phyloP scores from a whole-genome alignment of 2,888 invertebrate species.

The Dasysyrphus tricinctus region DNA sequence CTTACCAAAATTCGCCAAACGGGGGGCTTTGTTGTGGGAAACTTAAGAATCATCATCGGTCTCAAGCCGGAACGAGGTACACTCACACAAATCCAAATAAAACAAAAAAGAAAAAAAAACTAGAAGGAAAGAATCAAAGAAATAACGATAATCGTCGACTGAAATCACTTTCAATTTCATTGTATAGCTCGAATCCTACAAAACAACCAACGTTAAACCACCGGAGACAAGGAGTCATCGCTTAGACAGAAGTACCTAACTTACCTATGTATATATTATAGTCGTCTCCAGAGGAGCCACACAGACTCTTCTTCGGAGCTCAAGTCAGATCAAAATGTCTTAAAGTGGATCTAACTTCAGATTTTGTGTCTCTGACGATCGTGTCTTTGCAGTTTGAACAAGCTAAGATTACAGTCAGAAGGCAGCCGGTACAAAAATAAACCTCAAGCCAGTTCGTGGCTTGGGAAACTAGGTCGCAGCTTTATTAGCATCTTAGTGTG shows the following conservation, averaged over 20 bases:
- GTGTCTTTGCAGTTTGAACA: constrained; percentile 55
- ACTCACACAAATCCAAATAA: constrained; percentile 22
- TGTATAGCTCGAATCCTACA: constrained; percentile 22
- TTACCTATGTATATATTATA: not conserved
- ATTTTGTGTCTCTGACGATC: constrained; percentile 58
- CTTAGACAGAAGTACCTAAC: constrained; percentile 19
- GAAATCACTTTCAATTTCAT: constrained; percentile 71
- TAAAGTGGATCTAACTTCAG: constrained; percentile 51
- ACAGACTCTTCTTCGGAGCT: constrained; percentile 39
- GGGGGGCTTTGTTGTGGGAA: constrained; percentile 65
- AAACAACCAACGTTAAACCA: constrained; percentile 15
- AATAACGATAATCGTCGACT: constrained; percentile 40
- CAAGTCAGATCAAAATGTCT: constrained; percentile 52
- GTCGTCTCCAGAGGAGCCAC: constrained; percentile 3
- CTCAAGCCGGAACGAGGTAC: constrained; percentile 54
- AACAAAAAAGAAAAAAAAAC: constrained; percentile 19
- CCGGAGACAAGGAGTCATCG: constrained; percentile 40
- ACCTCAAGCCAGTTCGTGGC: constrained; percentile 67
- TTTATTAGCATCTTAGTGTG: constrained; percentile 74
- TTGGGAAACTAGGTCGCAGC: constrained; percentile 75
- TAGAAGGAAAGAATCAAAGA: constrained; percentile 50
- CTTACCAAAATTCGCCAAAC: not conserved
- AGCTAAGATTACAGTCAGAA: constrained; percentile 23
- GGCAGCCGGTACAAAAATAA: constrained; percentile 48
- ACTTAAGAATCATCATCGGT: constrained; percentile 52